Conservation (phyloP, 2,113 vertebrate genomes). For the Antidorcas marsupialis region DNA sequence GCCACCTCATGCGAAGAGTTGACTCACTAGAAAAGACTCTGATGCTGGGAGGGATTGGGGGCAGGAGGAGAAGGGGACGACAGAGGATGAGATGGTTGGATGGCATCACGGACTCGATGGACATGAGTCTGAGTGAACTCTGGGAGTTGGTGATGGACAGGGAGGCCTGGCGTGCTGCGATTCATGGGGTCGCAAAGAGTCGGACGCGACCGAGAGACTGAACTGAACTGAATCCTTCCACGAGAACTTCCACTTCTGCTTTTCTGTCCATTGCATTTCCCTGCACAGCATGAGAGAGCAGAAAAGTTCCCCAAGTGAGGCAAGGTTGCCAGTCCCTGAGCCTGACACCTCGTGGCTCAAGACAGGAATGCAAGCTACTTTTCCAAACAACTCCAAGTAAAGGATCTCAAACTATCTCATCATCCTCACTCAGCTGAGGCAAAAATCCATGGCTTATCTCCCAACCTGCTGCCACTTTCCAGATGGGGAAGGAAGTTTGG, state of each 20-base stretch:
- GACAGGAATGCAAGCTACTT: neutral
- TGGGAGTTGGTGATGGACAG: no score
- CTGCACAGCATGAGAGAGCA: neutral
- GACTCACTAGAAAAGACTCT: no score
- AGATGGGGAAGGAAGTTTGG: neutral
- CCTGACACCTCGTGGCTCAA: neutral
- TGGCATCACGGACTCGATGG: no score
- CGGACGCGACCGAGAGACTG: accelerated
- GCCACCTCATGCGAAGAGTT: no score
- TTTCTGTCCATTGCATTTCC: neutral
- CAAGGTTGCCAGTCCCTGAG: neutral
- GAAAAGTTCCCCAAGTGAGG: neutral
- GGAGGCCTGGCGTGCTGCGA: no score
- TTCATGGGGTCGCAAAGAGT: no score
- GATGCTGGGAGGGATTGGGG: no score
- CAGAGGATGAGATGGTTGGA: no score
- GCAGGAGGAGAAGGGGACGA: no score
- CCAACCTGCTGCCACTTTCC: neutral
- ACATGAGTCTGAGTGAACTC: no score
- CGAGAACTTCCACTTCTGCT: neutral
- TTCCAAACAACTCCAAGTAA: neutral
- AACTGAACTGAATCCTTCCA: neutral
- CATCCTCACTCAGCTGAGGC: neutral
- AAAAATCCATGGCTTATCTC: neutral
- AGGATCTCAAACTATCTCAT: neutral